Conservation (phyloP, 2,113 vertebrate species). For the Morone saxatilis region DNA sequence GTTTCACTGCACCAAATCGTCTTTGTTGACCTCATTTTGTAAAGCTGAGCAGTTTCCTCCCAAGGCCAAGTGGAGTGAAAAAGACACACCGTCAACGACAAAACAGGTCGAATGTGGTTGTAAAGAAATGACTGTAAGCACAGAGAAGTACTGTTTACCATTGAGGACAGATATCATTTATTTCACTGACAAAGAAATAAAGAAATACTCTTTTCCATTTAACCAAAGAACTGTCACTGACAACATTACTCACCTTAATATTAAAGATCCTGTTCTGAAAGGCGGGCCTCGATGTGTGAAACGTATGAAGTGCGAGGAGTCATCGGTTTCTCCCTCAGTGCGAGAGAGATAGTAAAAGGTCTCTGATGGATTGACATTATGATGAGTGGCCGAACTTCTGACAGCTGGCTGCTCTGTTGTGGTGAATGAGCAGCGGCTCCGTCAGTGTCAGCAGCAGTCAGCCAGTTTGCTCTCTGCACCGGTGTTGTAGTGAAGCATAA, state of each 20-base stretch:
- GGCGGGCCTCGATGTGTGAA: slow-evolving; percentile 30
- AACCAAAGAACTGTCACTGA: neutral
- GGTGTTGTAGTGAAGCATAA: slow-evolving; percentile 43
- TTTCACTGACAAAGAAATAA: neutral
- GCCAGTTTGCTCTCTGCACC: slow-evolving; percentile 49
- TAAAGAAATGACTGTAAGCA: slow-evolving; percentile 8
- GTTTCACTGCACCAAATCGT: slow-evolving; percentile 68
- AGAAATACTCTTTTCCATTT: neutral
- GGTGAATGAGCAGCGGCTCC: slow-evolving; percentile 70
- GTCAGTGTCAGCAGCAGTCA: slow-evolving; percentile 64
- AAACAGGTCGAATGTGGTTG: slow-evolving; percentile 37
- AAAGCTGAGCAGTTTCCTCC: slow-evolving; percentile 72
- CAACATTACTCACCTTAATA: slow-evolving; percentile 1
- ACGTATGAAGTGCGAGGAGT: slow-evolving; percentile 34
- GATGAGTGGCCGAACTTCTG: slow-evolving; percentile 64
- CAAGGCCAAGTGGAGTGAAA: slow-evolving; percentile 62
- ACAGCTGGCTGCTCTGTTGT: slow-evolving; percentile 65
- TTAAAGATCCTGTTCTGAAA: slow-evolving; percentile 27
- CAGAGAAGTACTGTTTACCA: neutral
- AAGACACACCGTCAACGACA: slow-evolving; percentile 35
- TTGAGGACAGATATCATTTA: neutral
- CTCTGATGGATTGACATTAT: slow-evolving; percentile 62
- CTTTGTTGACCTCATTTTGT: slow-evolving; percentile 77
- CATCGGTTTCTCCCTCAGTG: slow-evolving; percentile 45
- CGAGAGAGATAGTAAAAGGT: slow-evolving; percentile 45